Conservation (phyloP, 2,888 invertebrate genomes). For the Caenorhabditis japonica region DNA sequence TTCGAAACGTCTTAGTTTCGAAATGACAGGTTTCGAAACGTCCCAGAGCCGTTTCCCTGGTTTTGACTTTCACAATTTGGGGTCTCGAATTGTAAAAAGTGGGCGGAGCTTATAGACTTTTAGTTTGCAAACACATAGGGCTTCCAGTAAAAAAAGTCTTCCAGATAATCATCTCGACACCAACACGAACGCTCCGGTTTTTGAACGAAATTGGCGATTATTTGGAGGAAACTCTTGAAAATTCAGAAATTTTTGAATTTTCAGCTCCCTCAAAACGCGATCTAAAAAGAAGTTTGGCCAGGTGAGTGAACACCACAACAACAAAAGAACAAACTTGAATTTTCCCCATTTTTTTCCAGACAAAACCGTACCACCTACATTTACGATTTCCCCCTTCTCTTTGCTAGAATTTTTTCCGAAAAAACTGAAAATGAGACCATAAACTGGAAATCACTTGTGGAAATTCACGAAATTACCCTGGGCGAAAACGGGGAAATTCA, state of each 20-base stretch:
- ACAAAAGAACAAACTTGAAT: neutral
- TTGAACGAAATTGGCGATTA: slow-evolving; percentile 2
- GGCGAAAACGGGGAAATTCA: slow-evolving; percentile 7
- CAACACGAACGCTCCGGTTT: neutral
- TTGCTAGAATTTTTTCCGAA: slow-evolving; percentile 10
- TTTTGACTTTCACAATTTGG: no score
- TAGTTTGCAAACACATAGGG: no score
- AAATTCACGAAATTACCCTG: slow-evolving; percentile 15
- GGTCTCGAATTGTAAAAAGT: no score
- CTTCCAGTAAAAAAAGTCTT: no score
- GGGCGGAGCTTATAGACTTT: no score
- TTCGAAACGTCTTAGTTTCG: no score
- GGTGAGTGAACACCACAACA: neutral
- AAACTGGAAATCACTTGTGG: slow-evolving; percentile 1
- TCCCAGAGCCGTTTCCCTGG: no score
- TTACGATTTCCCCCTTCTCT: slow-evolving; percentile 37
- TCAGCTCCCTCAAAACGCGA: slow-evolving; percentile 14
- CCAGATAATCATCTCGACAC: neutral
- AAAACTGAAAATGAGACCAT: neutral
- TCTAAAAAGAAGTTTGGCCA: slow-evolving; percentile 28
- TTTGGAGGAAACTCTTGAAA: neutral
- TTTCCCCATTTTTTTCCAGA: slow-evolving; percentile 4
- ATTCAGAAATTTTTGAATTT: neutral
- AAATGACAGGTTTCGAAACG: no score
- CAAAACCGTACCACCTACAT: slow-evolving; percentile 44